A percentile compares a stretch with the other conserved stretches of the same genome.
These are phyloP conservation scores for Escarpia spicata DNA, from an alignment of 2,888 invertebrate genomes.

Conservation along the genomic window DNA sequence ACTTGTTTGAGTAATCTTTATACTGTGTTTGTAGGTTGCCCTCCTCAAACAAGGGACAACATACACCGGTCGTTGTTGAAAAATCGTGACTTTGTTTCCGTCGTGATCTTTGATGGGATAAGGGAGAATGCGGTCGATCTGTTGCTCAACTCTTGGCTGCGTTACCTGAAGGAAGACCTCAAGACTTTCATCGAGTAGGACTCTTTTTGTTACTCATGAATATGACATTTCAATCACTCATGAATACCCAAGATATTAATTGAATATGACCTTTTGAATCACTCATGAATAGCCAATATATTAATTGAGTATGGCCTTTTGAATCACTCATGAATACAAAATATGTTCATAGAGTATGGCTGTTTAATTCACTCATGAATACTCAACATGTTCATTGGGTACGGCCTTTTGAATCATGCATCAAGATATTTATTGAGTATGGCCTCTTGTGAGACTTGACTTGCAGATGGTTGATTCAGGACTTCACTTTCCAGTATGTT, in stretches of 20 bases:
- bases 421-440: neutral
- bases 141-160: conserved; percentile 59
- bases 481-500: too few relatives aligned
- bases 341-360: neutral
- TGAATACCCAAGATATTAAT: too few relatives aligned
- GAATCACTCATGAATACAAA: too few relatives aligned
- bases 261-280: too few relatives aligned
- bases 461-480: too few relatives aligned
- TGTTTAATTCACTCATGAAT: too few relatives aligned
- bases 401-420: too few relatives aligned
- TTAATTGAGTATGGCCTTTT: too few relatives aligned
- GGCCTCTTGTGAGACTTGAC: neutral
- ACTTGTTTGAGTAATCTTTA: neutral
- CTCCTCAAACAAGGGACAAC: conserved; percentile 46
- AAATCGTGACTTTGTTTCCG: conserved; percentile 58
- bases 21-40: conserved; percentile 44
- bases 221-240: too few relatives aligned
- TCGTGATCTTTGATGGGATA: conserved; percentile 54
- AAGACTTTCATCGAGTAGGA: conserved; percentile 61
- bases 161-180: conserved; percentile 62
- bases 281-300: too few relatives aligned
- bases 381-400: too few relatives aligned
- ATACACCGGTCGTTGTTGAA: conserved; percentile 52
- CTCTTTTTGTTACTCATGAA: neutral
- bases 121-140: conserved; percentile 53